These are phyloP conservation scores for Lagopus muta DNA, from an alignment of 2,113 vertebrate genomes.

Conservation along the genomic window DNA sequence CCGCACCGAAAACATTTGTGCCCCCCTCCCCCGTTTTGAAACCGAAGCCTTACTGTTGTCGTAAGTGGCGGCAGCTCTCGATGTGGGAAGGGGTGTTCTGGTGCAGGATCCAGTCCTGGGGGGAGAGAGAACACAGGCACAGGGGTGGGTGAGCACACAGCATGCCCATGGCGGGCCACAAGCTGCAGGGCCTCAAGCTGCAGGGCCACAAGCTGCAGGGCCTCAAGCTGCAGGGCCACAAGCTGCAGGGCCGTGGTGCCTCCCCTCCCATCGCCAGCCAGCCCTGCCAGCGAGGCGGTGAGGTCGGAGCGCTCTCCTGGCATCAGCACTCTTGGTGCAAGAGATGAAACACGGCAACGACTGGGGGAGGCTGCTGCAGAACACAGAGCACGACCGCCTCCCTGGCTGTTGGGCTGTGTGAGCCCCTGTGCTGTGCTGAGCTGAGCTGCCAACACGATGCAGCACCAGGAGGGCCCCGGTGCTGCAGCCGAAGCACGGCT, in stretches of 20 bases:
- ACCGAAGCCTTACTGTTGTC: conserved; percentile 79
- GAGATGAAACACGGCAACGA: too few species aligned
- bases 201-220: too few species aligned
- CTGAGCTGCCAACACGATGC: too few species aligned
- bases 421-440: too few species aligned
- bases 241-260: rapidly evolving
- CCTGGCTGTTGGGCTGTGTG: too few species aligned
- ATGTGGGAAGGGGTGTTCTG: conserved; percentile 89
- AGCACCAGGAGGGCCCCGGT: too few species aligned
- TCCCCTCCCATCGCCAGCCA: neutral
- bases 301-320: neutral
- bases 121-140: conserved; percentile 31
- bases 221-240: too few species aligned
- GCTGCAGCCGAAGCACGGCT: too few species aligned
- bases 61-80: conserved; percentile 85
- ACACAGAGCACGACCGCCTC: too few species aligned
- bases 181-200: too few species aligned
- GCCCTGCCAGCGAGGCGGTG: rapidly evolving
- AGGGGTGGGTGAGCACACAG: rapidly evolving
- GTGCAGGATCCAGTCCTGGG: conserved; percentile 92
- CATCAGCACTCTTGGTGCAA: too few species aligned
- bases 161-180: rapidly evolving
- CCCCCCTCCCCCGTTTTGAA: neutral
- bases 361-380: neutral
- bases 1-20: too few species aligned